Evolutionary conservation across 2,113 vertebrate genomes (phyloP), one percentile per base, ranked within the genome.

Genomic region (Saccopteryx leptura): DNA sequence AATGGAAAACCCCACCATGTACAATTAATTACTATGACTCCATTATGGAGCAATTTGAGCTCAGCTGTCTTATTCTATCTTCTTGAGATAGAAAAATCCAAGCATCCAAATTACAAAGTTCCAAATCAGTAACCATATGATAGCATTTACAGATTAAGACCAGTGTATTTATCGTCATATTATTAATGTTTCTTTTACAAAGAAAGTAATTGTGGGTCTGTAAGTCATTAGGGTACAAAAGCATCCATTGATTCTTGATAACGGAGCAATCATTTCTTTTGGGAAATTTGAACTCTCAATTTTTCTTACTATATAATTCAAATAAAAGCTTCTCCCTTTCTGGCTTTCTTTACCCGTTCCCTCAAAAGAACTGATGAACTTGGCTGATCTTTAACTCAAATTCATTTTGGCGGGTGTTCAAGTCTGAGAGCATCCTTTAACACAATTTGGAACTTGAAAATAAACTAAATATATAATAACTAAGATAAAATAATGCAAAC

Each of bases 41-140:
- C 24, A 13, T 39, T 31, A 28, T 1, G 23, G 26, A 84, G 65
- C 60, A 50, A 33, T 68, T 78, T 69, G 46, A 21, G 39, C 66
- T 75, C 92, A 93, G 87, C 91, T 96, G 84, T 93, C 66, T 79
- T 46, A 4, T 92, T 92, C 81, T 92, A 17, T 96, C 74, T 95
- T 89, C 39, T 12, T 26, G n/a, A 87, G 28, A 90, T 4, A 4
- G 39, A 81, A 18, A 78, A 68, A 79, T 1, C 23, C 74, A 60
- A 58, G 9, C 91, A 71, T 50, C 39, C 48, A 58, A 92, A 74
- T 79, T 61, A 33, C 14, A 39, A 88, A 69, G 88, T 94, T 94
- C 39, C 60, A 39, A 54, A n/a, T 96, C 31, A 9, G 24, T 63
- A 81, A 28, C 78, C 56, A 66, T 33, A 19, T 33, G 66, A 52